Conservation (phyloP, 2,113 vertebrate genomes). For the Aix galericulata region DNA sequence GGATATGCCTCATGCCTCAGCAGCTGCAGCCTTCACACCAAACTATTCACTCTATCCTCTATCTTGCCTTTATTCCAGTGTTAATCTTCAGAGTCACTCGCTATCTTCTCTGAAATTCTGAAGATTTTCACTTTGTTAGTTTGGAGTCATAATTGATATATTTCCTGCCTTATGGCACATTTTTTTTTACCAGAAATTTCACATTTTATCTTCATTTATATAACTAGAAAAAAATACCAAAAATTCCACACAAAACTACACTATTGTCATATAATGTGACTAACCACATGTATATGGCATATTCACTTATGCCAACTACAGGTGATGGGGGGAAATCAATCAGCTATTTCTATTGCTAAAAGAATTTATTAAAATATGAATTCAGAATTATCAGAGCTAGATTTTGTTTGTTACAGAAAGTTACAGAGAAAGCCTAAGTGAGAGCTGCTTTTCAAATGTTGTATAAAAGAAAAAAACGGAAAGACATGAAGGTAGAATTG, state of each 20-base stretch:
- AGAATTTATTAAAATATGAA: not conserved
- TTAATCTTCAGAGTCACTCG: not conserved
- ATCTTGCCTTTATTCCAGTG: not conserved
- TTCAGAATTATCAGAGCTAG: not conserved
- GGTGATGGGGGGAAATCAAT: not conserved
- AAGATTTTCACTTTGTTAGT: not conserved
- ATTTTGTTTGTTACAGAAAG: not conserved
- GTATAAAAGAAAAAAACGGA: not conserved
- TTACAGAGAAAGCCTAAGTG: not conserved
- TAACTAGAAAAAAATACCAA: not conserved
- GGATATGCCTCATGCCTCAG: not conserved
- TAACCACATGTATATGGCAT: not conserved
- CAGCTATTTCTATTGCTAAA: not conserved
- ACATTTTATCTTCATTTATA: not conserved
- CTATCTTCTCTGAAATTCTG: not conserved
- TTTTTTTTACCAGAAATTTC: not conserved
- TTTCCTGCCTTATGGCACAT: not conserved
- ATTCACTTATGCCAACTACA: not conserved
- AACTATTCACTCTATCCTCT: not conserved
- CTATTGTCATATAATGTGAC: not conserved
- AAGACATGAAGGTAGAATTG: not conserved
- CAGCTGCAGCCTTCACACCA: not conserved
- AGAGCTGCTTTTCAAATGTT: not conserved
- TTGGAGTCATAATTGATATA: not conserved
- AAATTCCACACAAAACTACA: not conserved